Evolutionary conservation across 2,113 vertebrate genomes (phyloP), one percentile per base, ranked within the genome.

Genomic region (Miniopterus natalensis): DNA sequence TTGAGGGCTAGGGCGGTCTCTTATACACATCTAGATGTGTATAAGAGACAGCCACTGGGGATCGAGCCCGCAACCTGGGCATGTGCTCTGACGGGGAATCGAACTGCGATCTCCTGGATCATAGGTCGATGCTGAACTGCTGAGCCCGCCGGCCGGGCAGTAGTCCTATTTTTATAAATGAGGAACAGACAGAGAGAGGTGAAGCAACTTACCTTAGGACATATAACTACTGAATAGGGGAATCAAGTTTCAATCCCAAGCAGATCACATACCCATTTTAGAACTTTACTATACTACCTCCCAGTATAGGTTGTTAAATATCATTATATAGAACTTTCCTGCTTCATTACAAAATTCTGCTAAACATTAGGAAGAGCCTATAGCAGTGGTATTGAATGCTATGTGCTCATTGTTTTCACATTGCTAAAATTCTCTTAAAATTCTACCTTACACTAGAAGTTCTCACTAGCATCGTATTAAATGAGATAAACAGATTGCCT

Each of bases 361-460:
- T 74, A 31, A 94, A 88, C 49, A 75, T 87, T 65, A 75, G 77
- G 45, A 92, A 90, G 66, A 49, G 8, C 40, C 51, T 51, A 8
- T 68, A 51, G 25, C 42, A 80, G 27, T 84, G 47, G 11, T 23
- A 71, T 0, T 74, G 21, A 79, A 70, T 74, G 71, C 29, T 47
- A 3, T 68, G 20, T 73, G 42, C 29, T 89, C 21, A 59, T 80
- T 88, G 53, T 63, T 95, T 74, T 80, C 55, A 84, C 11, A 40
- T 89, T 89, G 42, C 75, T 84, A 75, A 94, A 75, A 81, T 94
- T 93, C 12, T 89, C 42, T 68, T 84, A 92, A 63, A 88, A 91
- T 90, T 84, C 27, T 53, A 59, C 45, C 27, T 95, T 89, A 80
- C 92, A 78, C 57, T 71, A 78, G 45, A 90, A 70, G 15, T 93